Evolutionary conservation across 1,140 invertebrate genomes (phyloP).

Genomic region (Calycopis cecrops): DNA sequence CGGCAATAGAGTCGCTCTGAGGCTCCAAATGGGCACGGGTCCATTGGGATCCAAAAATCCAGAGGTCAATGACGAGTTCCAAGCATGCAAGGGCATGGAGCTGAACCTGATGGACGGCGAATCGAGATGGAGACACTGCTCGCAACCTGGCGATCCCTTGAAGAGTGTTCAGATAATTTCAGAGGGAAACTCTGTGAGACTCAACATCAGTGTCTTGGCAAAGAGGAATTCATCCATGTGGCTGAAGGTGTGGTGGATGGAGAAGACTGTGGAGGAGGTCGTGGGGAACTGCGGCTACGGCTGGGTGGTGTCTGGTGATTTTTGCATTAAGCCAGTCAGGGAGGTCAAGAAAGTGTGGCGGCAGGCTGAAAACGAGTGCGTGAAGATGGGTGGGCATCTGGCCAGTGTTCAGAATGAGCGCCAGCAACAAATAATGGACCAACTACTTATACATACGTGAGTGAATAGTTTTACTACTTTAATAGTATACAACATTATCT

Average conservation of each 20-base stretch:
- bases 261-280: constrained; percentile 73
- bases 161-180: constrained; percentile 76
- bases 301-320: constrained; percentile 77
- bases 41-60: constrained; percentile 35
- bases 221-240: constrained; percentile 60
- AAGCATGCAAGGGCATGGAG: constrained; percentile 72
- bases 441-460: constrained; percentile 78
- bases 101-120: constrained; percentile 74
- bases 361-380: constrained; percentile 80
- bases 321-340: constrained; percentile 79
- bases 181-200: constrained; percentile 71
- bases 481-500: no score
- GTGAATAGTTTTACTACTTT: constrained; percentile 23
- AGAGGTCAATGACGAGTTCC: constrained; percentile 48
- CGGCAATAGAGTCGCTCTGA: constrained; percentile 76
- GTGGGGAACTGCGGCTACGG: constrained; percentile 78
- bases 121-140: constrained; percentile 76
- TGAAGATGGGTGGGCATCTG: constrained; percentile 78
- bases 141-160: constrained; percentile 71
- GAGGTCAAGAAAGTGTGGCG: constrained; percentile 76
- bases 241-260: constrained; percentile 72
- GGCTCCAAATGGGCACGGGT: constrained; percentile 73
- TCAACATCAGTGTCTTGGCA: constrained; percentile 60
- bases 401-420: constrained; percentile 78
- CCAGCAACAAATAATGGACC: constrained; percentile 77